phyloP scores from a whole-genome alignment of 1,140 invertebrate genomes.

The Spodoptera litura region DNA sequence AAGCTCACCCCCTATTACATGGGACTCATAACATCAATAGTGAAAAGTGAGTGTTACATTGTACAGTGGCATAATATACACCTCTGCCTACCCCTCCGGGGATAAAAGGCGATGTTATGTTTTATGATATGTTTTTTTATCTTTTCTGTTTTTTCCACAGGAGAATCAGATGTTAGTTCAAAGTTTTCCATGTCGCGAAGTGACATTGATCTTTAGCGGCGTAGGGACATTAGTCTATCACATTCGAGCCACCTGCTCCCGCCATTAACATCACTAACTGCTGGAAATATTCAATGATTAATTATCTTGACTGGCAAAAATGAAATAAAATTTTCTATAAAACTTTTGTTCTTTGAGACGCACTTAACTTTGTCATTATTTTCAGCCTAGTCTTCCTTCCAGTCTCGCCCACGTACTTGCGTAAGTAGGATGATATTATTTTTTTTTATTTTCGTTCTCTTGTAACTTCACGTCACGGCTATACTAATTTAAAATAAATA shows the following conservation, averaged over 20 bases:
- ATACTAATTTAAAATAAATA: constrained; percentile 28
- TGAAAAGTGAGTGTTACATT: too few relatives aligned
- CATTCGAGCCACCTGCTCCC: constrained; percentile 10
- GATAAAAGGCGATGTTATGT: too few relatives aligned
- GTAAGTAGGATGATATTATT: constrained; percentile 25
- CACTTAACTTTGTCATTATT: constrained; percentile 40
- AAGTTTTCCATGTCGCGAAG: neutral
- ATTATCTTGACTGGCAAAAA: neutral
- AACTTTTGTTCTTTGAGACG: constrained; percentile 37
- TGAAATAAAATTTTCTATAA: constrained; percentile 29
- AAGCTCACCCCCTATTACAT: too few relatives aligned
- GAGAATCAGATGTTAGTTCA: neutral
- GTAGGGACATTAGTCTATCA: constrained; percentile 18
- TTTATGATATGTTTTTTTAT: too few relatives aligned
- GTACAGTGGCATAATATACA: too few relatives aligned
- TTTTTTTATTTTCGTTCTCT: constrained; percentile 1
- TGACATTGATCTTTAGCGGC: neutral
- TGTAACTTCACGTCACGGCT: constrained; percentile 15
- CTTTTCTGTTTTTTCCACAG: neutral
- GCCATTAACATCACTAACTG: constrained; percentile 23
- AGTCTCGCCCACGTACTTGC: constrained; percentile 22
- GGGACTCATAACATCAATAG: too few relatives aligned
- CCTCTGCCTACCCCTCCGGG: too few relatives aligned
- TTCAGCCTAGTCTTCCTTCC: constrained; percentile 32
- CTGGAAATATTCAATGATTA: constrained; percentile 27